phyloP scores from a whole-genome alignment of 2,888 invertebrate genomes.

The Hylaea fasciaria region DNA sequence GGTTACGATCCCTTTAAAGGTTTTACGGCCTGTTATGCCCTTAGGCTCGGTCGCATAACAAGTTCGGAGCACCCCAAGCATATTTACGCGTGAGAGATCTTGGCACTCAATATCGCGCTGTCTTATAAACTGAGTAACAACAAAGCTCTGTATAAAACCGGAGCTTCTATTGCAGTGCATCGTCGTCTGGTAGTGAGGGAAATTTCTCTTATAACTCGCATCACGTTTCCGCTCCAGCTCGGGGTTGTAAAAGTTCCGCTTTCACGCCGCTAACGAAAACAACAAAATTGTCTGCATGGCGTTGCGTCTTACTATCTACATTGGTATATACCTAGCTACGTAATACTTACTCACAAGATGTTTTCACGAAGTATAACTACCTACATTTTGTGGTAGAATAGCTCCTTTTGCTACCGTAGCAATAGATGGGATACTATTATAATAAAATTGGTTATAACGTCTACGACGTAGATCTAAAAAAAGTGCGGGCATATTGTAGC shows the following conservation, averaged over 20 bases:
- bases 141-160: constrained; percentile 39
- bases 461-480: neutral
- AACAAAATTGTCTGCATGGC: constrained; percentile 16
- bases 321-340: too few species aligned
- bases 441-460: too few species aligned
- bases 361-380: neutral
- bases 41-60: constrained; percentile 11
- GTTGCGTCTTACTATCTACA: constrained; percentile 15
- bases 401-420: too few species aligned
- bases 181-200: constrained; percentile 6
- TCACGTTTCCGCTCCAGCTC: constrained; percentile 28
- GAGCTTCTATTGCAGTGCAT: constrained; percentile 30
- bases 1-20: constrained; percentile 10
- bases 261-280: constrained; percentile 11
- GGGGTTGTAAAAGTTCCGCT: constrained; percentile 21
- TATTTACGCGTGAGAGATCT: constrained; percentile 6
- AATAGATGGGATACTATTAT: too few species aligned
- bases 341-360: neutral
- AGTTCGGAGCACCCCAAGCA: constrained; percentile 20
- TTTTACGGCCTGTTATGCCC: constrained; percentile 20
- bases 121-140: constrained; percentile 41
- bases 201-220: constrained; percentile 25
- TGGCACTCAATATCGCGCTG: constrained; percentile 8
- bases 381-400: too few species aligned
- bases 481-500: too few species aligned